phyloP scores from a whole-genome alignment of 2,888 invertebrate genomes.

The Tiliacea aurago region DNA sequence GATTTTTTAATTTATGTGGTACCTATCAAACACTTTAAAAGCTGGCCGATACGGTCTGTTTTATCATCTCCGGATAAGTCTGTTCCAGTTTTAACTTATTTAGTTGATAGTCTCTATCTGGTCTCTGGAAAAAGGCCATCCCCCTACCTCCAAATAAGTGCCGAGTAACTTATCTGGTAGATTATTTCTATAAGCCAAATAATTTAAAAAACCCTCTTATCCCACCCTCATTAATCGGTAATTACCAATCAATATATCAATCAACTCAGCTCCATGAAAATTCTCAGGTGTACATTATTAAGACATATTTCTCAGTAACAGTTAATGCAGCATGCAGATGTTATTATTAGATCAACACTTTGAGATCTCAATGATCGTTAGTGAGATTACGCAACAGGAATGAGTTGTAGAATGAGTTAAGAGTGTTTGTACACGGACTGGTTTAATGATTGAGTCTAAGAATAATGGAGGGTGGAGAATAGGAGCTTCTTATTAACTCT shows the following conservation, averaged over 20 bases:
- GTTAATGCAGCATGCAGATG: background rate
- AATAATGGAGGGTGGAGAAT: too few species aligned
- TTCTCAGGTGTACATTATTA: conserved; percentile 21
- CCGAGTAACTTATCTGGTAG: background rate
- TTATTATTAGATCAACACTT: conserved; percentile 37
- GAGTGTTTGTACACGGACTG: conserved; percentile 7
- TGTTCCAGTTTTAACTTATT: background rate
- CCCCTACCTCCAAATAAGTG: background rate
- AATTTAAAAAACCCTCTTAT: background rate
- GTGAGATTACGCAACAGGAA: conserved; percentile 45
- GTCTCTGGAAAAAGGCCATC: background rate
- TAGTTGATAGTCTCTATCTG: background rate
- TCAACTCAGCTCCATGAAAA: background rate
- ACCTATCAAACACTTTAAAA: background rate
- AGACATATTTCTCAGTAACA: conserved; percentile 24
- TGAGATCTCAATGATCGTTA: conserved; percentile 36
- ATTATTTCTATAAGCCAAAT: background rate
- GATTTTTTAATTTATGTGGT: background rate
- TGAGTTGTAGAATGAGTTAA: conserved; percentile 5
- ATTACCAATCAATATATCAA: conserved; percentile 4
- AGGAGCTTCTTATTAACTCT: too few species aligned
- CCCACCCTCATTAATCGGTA: background rate
- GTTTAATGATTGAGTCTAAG: background rate
- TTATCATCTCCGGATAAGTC: background rate
- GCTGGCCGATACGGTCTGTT: background rate